Evolutionary conservation across 2,888 invertebrate species (phyloP).

Genomic region (Smittia aterrima): DNA sequence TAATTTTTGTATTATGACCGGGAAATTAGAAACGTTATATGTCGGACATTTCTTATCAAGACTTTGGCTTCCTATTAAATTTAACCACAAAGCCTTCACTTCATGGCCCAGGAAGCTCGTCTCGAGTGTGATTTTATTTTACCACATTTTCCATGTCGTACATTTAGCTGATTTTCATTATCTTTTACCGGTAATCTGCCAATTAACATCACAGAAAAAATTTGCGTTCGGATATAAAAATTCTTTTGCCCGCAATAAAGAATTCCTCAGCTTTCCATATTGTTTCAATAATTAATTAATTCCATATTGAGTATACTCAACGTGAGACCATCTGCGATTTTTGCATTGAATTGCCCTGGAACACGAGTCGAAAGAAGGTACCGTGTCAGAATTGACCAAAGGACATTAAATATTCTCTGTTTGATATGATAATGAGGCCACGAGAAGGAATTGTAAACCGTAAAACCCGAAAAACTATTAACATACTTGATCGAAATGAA

Average conservation of each 20-base stretch:
- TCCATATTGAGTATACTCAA: background rate
- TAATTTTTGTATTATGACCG: too few relatives aligned
- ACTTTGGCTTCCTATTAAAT: too few relatives aligned
- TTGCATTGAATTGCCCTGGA: conserved; percentile 9
- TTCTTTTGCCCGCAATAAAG: background rate
- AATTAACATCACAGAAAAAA: background rate
- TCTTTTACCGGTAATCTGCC: background rate
- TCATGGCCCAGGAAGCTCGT: too few relatives aligned
- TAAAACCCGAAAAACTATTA: conserved; percentile 30
- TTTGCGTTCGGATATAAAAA: background rate
- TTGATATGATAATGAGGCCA: conserved; percentile 40
- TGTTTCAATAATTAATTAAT: background rate
- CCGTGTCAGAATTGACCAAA: conserved; percentile 4
- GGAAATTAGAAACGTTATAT: too few relatives aligned
- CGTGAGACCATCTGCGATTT: conserved; percentile 26
- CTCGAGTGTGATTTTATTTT: too few relatives aligned
- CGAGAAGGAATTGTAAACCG: background rate
- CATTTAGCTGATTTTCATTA: background rate
- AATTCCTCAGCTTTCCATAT: background rate
- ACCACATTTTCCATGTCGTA: too few relatives aligned
- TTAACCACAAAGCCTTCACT: too few relatives aligned
- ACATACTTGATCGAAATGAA: conserved; percentile 40
- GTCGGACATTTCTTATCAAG: too few relatives aligned
- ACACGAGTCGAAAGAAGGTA: background rate
- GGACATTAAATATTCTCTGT: conserved; percentile 28